phyloP scores from a whole-genome alignment of 2,797 vertebrate genomes.

The Anguilla anguilla region DNA sequence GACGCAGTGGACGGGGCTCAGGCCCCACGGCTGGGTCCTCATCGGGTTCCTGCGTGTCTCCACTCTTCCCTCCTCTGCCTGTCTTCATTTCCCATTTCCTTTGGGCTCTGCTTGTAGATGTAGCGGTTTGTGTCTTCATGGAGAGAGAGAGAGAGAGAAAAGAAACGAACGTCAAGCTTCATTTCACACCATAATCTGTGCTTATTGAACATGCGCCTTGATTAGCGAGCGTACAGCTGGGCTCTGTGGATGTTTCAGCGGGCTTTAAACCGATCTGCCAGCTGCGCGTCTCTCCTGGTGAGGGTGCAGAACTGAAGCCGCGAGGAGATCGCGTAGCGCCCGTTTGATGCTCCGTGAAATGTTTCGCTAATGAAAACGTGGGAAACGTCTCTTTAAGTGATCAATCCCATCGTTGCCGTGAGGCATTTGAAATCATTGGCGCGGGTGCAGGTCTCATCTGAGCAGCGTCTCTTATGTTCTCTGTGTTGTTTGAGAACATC shows the following conservation, averaged over 20 bases:
- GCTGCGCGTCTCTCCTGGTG: not conserved
- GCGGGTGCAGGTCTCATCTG: not conserved
- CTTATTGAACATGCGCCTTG: slow-evolving; percentile 1
- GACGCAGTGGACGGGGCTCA: slow-evolving; percentile 43
- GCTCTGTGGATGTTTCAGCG: not conserved
- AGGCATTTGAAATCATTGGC: not conserved
- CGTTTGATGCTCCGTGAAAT: not conserved
- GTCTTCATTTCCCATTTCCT: slow-evolving; percentile 36
- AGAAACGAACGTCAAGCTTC: not conserved
- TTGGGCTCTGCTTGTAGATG: slow-evolving; percentile 19
- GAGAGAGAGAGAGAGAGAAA: not conserved
- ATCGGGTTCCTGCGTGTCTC: slow-evolving; percentile 30
- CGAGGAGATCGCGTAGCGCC: not conserved
- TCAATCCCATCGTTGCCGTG: not conserved
- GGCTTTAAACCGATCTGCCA: not conserved
- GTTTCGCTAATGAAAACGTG: not conserved
- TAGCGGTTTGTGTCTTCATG: not conserved
- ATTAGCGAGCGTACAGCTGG: not conserved
- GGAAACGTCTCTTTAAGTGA: not conserved
- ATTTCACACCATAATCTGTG: not conserved
- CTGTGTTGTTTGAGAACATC: not conserved
- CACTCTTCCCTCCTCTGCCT: slow-evolving; percentile 30
- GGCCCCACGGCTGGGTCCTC: slow-evolving; percentile 24
- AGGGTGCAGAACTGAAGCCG: not conserved
- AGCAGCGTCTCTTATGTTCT: not conserved